phyloP scores from a whole-genome alignment of 2,888 invertebrate genomes.

The Caenorhabditis afra region DNA sequence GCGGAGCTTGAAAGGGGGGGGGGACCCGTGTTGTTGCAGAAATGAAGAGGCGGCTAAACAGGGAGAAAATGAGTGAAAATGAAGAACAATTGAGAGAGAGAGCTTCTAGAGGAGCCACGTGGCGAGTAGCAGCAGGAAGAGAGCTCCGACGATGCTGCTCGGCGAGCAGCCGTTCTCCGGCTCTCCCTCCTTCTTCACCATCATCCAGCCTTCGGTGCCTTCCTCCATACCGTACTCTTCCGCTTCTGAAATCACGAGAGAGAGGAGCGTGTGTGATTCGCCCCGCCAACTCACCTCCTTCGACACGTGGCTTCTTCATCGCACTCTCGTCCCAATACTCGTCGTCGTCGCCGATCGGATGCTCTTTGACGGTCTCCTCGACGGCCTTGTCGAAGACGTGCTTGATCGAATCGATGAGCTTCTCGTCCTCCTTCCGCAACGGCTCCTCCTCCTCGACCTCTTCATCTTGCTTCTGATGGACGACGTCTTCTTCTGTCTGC shows the following conservation, averaged over 20 bases:
- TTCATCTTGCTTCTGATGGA: conserved; percentile 18
- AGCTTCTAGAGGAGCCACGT: background rate
- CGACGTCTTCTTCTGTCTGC: too few species aligned
- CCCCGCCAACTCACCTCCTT: conserved; percentile 18
- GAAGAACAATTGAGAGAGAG: background rate
- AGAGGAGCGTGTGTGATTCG: background rate
- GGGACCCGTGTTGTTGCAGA: conserved; percentile 9
- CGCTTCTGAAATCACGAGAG: conserved; percentile 29
- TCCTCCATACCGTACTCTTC: conserved; percentile 59
- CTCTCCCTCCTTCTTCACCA: conserved; percentile 42
- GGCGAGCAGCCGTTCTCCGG: background rate
- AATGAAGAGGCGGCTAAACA: background rate
- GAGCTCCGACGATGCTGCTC: background rate
- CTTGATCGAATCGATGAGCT: conserved; percentile 44
- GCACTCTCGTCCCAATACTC: conserved; percentile 66
- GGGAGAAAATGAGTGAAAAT: background rate
- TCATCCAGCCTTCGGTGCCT: conserved; percentile 59
- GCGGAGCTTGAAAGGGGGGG: background rate
- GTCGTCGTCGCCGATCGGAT: conserved; percentile 47
- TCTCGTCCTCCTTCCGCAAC: conserved; percentile 26
- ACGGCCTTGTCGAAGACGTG: conserved; percentile 52
- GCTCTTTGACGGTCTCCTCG: conserved; percentile 52
- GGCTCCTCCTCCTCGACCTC: conserved; percentile 15
- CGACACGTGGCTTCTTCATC: conserved; percentile 17
- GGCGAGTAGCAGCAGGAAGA: background rate